Conservation (phyloP, 2,797 vertebrate species). For the Sternotherus odoratus region DNA sequence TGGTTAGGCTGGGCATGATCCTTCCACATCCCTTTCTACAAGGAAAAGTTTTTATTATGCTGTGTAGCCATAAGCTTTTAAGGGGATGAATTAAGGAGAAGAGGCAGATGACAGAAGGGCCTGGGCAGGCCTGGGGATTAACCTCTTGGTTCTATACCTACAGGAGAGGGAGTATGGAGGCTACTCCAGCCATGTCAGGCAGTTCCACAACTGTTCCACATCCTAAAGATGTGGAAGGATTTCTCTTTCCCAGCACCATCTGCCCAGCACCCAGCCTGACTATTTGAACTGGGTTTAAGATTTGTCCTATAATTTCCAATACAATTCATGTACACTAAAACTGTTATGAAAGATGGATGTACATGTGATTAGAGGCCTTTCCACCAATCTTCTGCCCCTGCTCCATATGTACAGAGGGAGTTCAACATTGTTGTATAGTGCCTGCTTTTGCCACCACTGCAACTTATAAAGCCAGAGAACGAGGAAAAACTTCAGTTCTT, state of each 20-base stretch:
- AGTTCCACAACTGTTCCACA: fast-evolving
- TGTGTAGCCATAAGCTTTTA: background rate
- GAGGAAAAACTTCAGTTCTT: background rate
- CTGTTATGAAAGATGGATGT: background rate
- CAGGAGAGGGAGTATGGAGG: background rate
- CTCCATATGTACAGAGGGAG: background rate
- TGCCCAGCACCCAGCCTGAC: background rate
- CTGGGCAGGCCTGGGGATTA: background rate
- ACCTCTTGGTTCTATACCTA: background rate
- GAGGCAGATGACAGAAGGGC: background rate
- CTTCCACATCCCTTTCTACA: background rate
- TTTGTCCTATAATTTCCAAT: background rate
- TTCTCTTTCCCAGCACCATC: background rate
- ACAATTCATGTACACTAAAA: background rate
- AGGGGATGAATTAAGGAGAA: background rate
- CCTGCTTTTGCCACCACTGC: background rate
- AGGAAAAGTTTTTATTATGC: background rate
- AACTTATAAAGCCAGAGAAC: background rate
- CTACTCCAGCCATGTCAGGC: background rate
- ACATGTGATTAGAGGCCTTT: background rate
- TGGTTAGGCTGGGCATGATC: background rate
- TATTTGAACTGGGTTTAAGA: background rate
- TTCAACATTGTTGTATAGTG: background rate
- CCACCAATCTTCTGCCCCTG: background rate
- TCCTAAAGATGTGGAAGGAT: background rate